Base-by-base conservation (phyloP, 2,888 invertebrate genomes). In the Kryphioiulus occultus region DNA sequence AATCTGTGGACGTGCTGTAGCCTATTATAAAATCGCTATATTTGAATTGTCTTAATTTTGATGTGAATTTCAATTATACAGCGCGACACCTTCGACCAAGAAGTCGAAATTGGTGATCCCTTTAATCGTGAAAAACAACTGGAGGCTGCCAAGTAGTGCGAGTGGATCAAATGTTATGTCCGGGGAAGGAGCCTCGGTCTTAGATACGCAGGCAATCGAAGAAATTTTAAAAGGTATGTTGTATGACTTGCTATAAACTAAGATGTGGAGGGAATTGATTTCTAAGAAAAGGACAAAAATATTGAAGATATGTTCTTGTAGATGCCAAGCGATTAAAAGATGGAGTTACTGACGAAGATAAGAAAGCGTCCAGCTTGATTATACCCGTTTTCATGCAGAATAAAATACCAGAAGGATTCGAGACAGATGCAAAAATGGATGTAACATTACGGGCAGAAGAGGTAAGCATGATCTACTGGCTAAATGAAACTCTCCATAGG, bases 331-430 rank as follows among this genome's bases (percentile, higher is more conserved):
- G 88, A 86, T 78, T 78, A 22, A 78, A 78, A 26, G 78, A 78
- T 30, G 78, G 78, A 3, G 30, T 78, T 15, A 30, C 26, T 15
- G 78, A 87, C 10, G 87, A 87, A 35, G 84, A 87, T 26, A 47
- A 44, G 26, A 83, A 30, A 19, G 47, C 86, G 9, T 17, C 39
- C 22, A 83, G 89, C 12, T 89, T 89, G 68, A 90, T 90, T 35
- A 92, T 93, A 88, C 93, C 93, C 0, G 90, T 93, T 22, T 90
- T 93, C 59, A 91, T 93, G 90, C 91, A 91, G 89, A 93, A 93
- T 90, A 91, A 91, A 89, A 90, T 92, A 30, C 93, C 93, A n/a
- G 92, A 91, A 22, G 93, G 93, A 0, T 93, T 90, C 90, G 93
- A 93, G 89, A 92, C 92, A 4, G 92, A 93, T 89, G 92, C 92